Conservation (phyloP, 2,113 vertebrate species). For the Seriola dumerili region DNA sequence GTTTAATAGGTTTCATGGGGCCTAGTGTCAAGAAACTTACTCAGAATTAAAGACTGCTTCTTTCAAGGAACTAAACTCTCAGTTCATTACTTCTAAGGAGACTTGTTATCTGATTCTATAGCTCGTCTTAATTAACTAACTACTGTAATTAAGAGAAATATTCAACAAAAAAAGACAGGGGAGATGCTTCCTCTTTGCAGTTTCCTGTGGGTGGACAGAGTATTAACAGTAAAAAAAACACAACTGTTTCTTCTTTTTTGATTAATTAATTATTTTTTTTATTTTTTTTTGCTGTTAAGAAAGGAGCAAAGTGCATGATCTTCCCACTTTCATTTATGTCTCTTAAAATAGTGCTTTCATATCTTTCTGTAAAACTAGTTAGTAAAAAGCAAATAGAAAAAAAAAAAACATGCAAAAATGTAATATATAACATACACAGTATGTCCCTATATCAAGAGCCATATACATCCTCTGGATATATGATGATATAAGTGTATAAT, state of each 20-base stretch:
- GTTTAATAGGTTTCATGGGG: slow-evolving; percentile 53
- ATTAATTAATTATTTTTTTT: too few relatives aligned
- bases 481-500: too few relatives aligned
- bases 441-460: too few relatives aligned
- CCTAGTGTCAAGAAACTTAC: slow-evolving; percentile 47
- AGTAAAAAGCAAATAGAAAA: neutral
- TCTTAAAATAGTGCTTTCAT: neutral
- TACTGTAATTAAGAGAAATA: slow-evolving; percentile 40
- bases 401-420: neutral
- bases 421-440: too few relatives aligned
- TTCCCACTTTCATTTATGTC: slow-evolving; percentile 5
- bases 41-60: slow-evolving; percentile 39
- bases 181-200: slow-evolving; percentile 22
- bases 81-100: slow-evolving; percentile 33
- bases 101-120: slow-evolving; percentile 45
- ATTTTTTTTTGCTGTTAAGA: neutral
- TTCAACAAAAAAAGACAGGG: slow-evolving; percentile 23
- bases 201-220: slow-evolving; percentile 34
- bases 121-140: slow-evolving; percentile 53
- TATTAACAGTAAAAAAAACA: slow-evolving; percentile 30
- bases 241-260: neutral
- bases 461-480: too few relatives aligned
- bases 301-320: neutral
- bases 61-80: slow-evolving; percentile 54
- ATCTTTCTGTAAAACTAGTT: neutral